phyloP scores from a whole-genome alignment of 2,113 vertebrate genomes.

The Theristicus caerulescens region DNA sequence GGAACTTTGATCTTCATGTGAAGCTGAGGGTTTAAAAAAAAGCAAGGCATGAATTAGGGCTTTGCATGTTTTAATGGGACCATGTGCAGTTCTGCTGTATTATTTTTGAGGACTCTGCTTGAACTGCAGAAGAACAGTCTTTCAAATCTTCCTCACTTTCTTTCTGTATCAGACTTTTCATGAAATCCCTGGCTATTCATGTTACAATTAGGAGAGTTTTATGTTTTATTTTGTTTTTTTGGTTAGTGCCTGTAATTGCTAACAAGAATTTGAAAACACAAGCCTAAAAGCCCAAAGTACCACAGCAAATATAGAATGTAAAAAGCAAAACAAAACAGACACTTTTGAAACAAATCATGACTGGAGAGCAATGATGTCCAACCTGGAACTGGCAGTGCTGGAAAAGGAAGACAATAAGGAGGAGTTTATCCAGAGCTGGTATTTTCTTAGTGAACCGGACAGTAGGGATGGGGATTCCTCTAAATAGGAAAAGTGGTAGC shows the following conservation, averaged over 20 bases:
- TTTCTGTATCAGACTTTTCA: background rate
- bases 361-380: background rate
- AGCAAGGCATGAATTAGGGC: too few species aligned
- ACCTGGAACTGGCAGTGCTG: background rate
- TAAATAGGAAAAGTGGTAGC: background rate
- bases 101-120: background rate
- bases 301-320: background rate
- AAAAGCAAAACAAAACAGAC: background rate
- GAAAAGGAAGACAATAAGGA: background rate
- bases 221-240: background rate
- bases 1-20: background rate
- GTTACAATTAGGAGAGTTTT: background rate
- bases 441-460: background rate
- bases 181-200: background rate
- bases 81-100: background rate
- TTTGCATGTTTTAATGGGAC: background rate
- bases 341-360: background rate
- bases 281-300: background rate
- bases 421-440: background rate
- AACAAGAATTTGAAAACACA: background rate
- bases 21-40: background rate
- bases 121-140: background rate
- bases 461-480: background rate
- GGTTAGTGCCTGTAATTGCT: background rate
- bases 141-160: background rate